These are phyloP conservation scores for Harpagifer antarcticus DNA, from an alignment of 2,797 vertebrate species.

Conservation along the genomic window DNA sequence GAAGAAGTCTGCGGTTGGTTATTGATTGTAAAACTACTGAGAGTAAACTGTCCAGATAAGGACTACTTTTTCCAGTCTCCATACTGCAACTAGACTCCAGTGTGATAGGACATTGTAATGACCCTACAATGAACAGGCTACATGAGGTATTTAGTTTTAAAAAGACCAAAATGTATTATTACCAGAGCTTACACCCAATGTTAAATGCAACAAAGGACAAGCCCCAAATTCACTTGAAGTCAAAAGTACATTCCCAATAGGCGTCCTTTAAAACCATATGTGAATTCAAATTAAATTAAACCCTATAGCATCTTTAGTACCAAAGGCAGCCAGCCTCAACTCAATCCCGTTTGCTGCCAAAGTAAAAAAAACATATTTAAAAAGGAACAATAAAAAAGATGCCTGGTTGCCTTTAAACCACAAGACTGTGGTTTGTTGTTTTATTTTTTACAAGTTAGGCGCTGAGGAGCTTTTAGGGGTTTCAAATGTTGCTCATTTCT, in stretches of 20 bases:
- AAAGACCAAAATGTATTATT: slow-evolving; percentile 34
- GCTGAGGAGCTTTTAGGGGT: slow-evolving; percentile 61
- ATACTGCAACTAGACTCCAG: slow-evolving; percentile 5
- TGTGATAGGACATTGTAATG: slow-evolving; percentile 31
- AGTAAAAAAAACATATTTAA: slow-evolving; percentile 67
- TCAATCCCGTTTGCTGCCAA: slow-evolving; percentile 70
- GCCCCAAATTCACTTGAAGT: slow-evolving; percentile 59
- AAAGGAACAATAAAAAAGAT: slow-evolving; percentile 78
- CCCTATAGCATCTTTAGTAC: slow-evolving; percentile 72
- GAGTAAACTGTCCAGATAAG: slow-evolving; percentile 47
- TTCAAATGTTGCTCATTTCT: slow-evolving; percentile 71
- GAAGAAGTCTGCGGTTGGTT: slow-evolving; percentile 55
- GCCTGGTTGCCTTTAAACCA: slow-evolving; percentile 77
- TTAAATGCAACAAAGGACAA: slow-evolving; percentile 28
- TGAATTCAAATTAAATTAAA: slow-evolving; percentile 75
- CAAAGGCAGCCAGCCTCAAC: slow-evolving; percentile 66
- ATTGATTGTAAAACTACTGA: slow-evolving; percentile 64
- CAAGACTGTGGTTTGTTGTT: slow-evolving; percentile 80
- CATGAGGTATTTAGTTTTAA: slow-evolving; percentile 22
- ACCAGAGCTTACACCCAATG: slow-evolving; percentile 35
- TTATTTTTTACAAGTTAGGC: slow-evolving; percentile 72
- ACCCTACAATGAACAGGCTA: slow-evolving; percentile 15
- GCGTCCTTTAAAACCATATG: slow-evolving; percentile 68
- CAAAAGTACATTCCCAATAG: slow-evolving; percentile 62
- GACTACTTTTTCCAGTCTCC: slow-evolving; percentile 15